Evolutionary conservation across 2,113 vertebrate genomes (phyloP), one percentile per base, ranked within the genome.

Genomic region (Anarrhichthys ocellatus): DNA sequence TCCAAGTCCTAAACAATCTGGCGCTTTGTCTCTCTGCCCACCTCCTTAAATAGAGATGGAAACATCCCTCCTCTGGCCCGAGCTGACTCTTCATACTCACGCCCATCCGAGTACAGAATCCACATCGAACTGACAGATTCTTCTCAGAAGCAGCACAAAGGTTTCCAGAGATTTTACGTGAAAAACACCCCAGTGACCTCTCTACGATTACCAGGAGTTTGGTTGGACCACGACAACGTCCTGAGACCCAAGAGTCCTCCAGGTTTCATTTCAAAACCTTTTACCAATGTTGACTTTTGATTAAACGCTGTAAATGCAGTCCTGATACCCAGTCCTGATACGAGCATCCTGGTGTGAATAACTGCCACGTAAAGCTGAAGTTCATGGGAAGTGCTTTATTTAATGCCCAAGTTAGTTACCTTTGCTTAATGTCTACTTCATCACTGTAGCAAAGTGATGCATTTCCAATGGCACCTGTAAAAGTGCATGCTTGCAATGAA

Each of bases 21-120:
- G 14, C 76, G 64, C 29, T 74, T 61, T 54, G 38, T 79, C 66
- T 81, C 61, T 69, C 77, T 22, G 56, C 50, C 34, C 76, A 80
- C 56, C 79, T 71, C 86, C 87, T 91, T 83, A 87, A 85, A 89
- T 74, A 86, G 77, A 84, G 70, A 84, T 78, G 81, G 81, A 88
- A 90, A 89, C 81, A 80, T 82, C 82, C 29, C 42, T 85, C 46
- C 34, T 32, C 62, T 76, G 78, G 76, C 81, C 84, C 78, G 13
- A 68, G 56, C 36, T 62, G 86, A 83, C 84, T 73, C 85, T 29
- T n/a, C 5, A 9, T 7, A 9, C 40, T 73, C 46, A 8, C 48
- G 24, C 32, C 4, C 63, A 1, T 79, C 42, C 73, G 29, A 76
- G 78, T 5, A 58, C 52, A 65, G 22, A 62, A 24, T 22, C 32